phyloP scores from a whole-genome alignment of 2,888 invertebrate genomes.

The Chelonus formosanus region DNA sequence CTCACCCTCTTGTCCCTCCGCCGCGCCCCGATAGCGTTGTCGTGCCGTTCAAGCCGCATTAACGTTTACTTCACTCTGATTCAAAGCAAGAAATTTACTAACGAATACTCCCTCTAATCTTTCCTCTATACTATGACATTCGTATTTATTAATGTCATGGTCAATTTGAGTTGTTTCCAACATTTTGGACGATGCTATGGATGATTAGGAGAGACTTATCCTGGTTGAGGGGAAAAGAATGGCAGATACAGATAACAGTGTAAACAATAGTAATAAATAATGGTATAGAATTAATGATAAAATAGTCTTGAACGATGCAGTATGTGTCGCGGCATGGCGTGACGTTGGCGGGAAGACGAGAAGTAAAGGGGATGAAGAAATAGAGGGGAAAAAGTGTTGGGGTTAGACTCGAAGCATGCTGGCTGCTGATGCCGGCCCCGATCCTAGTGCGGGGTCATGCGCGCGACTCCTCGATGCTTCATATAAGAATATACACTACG shows the following conservation, averaged over 20 bases:
- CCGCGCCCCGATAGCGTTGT: conserved; percentile 13
- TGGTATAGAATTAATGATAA: background rate
- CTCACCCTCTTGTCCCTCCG: conserved; percentile 9
- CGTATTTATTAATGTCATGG: too few relatives aligned
- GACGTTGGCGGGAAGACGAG: conserved; percentile 9
- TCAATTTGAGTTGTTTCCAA: background rate
- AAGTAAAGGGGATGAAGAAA: conserved; percentile 17
- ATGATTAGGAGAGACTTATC: background rate
- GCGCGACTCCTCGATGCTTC: conserved; percentile 10
- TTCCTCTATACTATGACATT: background rate
- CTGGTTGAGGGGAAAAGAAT: background rate
- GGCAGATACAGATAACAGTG: background rate
- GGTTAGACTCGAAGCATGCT: conserved; percentile 27
- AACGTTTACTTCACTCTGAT: conserved; percentile 23
- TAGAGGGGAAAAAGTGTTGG: conserved; percentile 2
- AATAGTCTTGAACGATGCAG: conserved; percentile 19
- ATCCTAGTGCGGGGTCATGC: conserved; percentile 34
- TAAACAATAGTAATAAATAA: conserved; percentile 2
- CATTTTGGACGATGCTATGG: background rate
- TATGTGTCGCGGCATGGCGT: conserved; percentile 28
- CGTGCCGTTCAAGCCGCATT: conserved; percentile 20
- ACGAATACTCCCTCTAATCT: conserved; percentile 13
- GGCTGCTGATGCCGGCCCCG: conserved; percentile 34
- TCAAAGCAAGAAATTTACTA: background rate
- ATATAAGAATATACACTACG: conserved; percentile 18